phyloP scores from a whole-genome alignment of 2,888 invertebrate species.

The Mayetiola destructor region DNA sequence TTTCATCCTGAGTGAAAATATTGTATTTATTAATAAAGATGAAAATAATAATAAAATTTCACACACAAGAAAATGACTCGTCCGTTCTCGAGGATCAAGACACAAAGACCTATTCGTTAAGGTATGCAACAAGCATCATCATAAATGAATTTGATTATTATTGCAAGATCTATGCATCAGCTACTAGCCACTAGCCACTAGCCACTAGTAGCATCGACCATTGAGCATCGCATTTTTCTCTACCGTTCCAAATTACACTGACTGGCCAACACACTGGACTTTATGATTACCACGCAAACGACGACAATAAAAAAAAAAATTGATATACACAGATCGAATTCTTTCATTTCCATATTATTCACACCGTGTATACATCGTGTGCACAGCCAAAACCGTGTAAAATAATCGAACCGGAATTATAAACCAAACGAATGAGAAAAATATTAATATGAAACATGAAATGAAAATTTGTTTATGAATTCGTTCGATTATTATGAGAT shows the following conservation, averaged over 20 bases:
- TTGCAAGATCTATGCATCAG: conserved; percentile 1
- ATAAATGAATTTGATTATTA: not conserved
- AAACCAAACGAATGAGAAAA: not conserved
- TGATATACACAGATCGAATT: no score
- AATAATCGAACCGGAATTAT: conserved; percentile 12
- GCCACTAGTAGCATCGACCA: no score
- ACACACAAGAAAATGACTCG: not conserved
- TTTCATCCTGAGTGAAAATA: conserved; percentile 4
- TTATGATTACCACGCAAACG: conserved; percentile 13
- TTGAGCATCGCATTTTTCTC: no score
- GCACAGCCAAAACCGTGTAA: no score
- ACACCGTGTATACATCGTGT: no score
- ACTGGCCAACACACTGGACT: no score
- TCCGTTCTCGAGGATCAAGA: no score
- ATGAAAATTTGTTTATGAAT: conserved; percentile 1
- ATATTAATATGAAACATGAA: no score
- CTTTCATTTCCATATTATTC: no score
- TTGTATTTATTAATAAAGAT: conserved; percentile 10
- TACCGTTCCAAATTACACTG: conserved; percentile 9
- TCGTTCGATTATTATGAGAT: conserved; percentile 9
- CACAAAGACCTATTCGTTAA: conserved; percentile 9
- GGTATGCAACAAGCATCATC: conserved; percentile 3
- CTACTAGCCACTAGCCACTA: no score
- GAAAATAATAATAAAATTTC: not conserved
- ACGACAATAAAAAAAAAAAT: conserved; percentile 3